Conservation (phyloP, 1,140 invertebrate genomes). For the Papilio glaucus region DNA sequence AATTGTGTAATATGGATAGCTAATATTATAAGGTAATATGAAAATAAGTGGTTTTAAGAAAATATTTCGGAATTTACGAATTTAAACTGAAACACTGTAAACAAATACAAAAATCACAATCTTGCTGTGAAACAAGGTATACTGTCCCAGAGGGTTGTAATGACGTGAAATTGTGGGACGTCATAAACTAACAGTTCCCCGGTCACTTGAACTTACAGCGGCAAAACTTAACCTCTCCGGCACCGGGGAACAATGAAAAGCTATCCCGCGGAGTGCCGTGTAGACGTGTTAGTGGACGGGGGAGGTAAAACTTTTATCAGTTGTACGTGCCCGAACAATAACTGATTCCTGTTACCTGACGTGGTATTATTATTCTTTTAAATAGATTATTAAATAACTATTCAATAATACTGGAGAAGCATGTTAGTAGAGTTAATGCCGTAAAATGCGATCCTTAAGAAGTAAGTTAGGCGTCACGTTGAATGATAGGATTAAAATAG, state of each 20-base stretch:
- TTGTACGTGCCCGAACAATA: constrained; percentile 7
- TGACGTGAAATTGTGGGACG: neutral
- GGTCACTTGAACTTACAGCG: constrained; percentile 5
- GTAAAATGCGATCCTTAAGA: too few relatives aligned
- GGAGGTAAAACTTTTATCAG: neutral
- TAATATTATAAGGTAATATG: too few relatives aligned
- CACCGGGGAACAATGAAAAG: constrained; percentile 6
- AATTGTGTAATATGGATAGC: too few relatives aligned
- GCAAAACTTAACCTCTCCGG: neutral
- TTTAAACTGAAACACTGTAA: too few relatives aligned
- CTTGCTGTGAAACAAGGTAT: too few relatives aligned
- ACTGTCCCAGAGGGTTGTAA: neutral
- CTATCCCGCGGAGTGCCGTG: constrained; percentile 6
- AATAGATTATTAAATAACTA: neutral
- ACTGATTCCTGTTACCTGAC: constrained; percentile 2
- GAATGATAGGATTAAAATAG: too few relatives aligned
- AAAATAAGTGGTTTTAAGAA: too few relatives aligned
- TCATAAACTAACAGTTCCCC: constrained; percentile 14
- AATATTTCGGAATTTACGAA: too few relatives aligned
- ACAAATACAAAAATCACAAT: too few relatives aligned
- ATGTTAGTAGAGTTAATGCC: too few relatives aligned
- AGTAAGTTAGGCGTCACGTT: too few relatives aligned
- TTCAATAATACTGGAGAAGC: too few relatives aligned
- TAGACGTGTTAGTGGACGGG: neutral
- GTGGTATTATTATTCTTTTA: neutral